These are phyloP conservation scores for Scartelaos histophorus DNA, from an alignment of 2,113 vertebrate genomes.

Conservation along the genomic window DNA sequence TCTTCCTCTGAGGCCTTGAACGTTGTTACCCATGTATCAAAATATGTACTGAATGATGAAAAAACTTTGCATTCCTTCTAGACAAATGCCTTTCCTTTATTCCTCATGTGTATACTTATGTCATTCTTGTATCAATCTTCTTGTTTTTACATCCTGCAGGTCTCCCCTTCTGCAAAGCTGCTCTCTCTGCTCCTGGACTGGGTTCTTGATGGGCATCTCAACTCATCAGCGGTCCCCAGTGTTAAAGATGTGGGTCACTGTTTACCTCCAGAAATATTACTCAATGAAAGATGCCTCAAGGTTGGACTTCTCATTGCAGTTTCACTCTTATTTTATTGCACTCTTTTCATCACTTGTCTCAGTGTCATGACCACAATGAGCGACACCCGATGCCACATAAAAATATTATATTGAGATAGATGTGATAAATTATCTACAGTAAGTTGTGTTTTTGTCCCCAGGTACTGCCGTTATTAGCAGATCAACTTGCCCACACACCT, in stretches of 20 bases:
- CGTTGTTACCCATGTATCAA: too few species aligned
- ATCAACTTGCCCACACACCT: slow-evolving; percentile 83
- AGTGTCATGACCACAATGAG: slow-evolving; percentile 3
- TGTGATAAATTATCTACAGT: neutral
- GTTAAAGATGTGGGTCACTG: slow-evolving; percentile 40
- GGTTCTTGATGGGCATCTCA: slow-evolving; percentile 78
- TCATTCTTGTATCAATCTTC: neutral
- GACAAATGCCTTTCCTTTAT: too few species aligned
- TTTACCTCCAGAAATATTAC: slow-evolving; percentile 53
- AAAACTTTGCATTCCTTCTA: too few species aligned
- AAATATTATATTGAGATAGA: neutral
- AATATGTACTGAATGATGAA: too few species aligned
- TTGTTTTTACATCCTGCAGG: slow-evolving; percentile 55
- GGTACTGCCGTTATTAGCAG: slow-evolving; percentile 82
- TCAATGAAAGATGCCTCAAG: slow-evolving; percentile 83
- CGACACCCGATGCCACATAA: neutral
- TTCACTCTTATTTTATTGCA: slow-evolving; percentile 15
- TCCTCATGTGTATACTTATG: neutral
- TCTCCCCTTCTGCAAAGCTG: slow-evolving; percentile 72
- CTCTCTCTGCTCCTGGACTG: slow-evolving; percentile 84
- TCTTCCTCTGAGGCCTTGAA: too few species aligned
- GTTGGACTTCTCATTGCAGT: slow-evolving; percentile 57
- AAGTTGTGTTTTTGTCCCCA: slow-evolving; percentile 46
- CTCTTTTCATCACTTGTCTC: neutral
- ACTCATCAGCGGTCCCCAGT: slow-evolving; percentile 55